phyloP scores from a whole-genome alignment of 1,140 invertebrate genomes.

The Bombus sylvicola region DNA sequence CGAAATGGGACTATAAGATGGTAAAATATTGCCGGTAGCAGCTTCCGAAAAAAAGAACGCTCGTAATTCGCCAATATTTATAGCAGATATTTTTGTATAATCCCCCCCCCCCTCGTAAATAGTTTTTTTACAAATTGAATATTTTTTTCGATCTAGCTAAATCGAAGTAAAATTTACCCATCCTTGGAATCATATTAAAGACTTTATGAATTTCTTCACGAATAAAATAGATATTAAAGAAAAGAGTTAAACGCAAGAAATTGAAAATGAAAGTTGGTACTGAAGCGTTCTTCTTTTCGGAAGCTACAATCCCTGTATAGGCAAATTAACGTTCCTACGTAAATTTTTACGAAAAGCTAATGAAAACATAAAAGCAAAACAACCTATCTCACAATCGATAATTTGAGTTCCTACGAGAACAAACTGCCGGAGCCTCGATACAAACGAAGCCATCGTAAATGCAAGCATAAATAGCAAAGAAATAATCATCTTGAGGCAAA shows the following conservation, averaged over 20 bases:
- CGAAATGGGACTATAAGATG: conserved; percentile 71
- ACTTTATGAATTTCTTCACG: neutral
- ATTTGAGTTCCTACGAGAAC: conserved; percentile 19
- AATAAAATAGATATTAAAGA: neutral
- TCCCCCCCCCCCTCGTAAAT: neutral
- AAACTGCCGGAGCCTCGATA: neutral
- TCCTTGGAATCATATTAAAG: neutral
- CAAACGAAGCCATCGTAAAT: neutral
- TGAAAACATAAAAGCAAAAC: conserved; percentile 9
- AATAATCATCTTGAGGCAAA: neutral
- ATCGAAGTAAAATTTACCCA: neutral
- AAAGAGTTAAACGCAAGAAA: neutral
- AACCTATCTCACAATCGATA: conserved; percentile 11
- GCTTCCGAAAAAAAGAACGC: conserved; percentile 21
- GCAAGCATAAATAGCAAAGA: conserved; percentile 4
- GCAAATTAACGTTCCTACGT: conserved; percentile 39
- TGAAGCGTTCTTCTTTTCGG: neutral
- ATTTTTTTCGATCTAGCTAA: neutral
- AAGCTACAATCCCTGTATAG: conserved; percentile 2
- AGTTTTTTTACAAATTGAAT: neutral
- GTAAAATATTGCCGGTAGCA: conserved; percentile 45
- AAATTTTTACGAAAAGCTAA: conserved; percentile 39
- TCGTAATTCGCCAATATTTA: neutral
- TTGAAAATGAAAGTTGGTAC: neutral
- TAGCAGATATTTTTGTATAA: conserved; percentile 22